These are phyloP conservation scores for Neoaliturus tenellus DNA, from an alignment of 2,888 invertebrate species.

Conservation along the genomic window DNA sequence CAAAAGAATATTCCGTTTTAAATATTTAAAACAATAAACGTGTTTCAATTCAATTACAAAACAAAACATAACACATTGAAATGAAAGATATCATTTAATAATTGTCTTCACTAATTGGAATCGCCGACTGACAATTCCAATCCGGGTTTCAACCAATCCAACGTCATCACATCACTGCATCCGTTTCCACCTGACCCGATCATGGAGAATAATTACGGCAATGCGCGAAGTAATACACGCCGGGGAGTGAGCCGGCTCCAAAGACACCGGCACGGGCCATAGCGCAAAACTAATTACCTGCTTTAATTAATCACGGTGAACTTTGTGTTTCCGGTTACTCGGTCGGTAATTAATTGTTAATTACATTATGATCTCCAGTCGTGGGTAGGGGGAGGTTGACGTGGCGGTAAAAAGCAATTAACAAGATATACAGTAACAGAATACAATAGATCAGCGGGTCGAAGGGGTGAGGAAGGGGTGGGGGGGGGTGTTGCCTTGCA, in stretches of 20 bases:
- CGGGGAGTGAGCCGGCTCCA: neutral
- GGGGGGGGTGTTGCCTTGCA: too few species aligned
- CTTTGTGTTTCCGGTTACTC: neutral
- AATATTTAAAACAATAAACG: too few species aligned
- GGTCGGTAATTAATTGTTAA: neutral
- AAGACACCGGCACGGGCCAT: neutral
- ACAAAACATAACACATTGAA: too few species aligned
- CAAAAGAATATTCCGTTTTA: too few species aligned
- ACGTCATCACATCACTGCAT: too few species aligned
- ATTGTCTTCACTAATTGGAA: too few species aligned
- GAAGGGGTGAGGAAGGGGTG: neutral
- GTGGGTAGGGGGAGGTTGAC: neutral
- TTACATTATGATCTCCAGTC: neutral
- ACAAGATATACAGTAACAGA: neutral
- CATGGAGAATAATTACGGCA: neutral
- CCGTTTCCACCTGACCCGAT: neutral
- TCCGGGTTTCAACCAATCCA: too few species aligned
- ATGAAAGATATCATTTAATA: too few species aligned
- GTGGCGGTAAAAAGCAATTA: conserved; percentile 4
- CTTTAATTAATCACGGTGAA: neutral
- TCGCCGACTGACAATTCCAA: too few species aligned
- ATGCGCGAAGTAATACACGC: neutral
- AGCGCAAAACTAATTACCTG: conserved; percentile 1
- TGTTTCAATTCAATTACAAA: too few species aligned
- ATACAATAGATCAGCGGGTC: neutral